A percentile compares a stretch with the other conserved stretches of the same genome.
Evolutionary conservation across 2,797 vertebrate species (phyloP).

Genomic region (Novumbra hubbsi): DNA sequence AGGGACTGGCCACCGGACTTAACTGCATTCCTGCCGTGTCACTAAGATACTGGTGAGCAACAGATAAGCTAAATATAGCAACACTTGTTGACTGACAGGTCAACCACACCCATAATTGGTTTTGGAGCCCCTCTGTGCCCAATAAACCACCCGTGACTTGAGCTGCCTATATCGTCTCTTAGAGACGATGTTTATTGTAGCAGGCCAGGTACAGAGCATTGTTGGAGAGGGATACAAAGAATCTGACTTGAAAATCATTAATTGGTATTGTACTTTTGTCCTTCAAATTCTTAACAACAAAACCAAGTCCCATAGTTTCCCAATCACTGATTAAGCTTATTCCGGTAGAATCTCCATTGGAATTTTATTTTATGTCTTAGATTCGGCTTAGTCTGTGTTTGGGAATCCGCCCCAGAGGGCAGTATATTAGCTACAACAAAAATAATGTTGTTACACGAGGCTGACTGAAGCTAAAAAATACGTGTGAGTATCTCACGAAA

Average conservation of each 20-base stretch:
- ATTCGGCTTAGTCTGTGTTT: too few species aligned
- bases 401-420: neutral
- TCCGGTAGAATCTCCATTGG: too few species aligned
- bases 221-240: conserved; percentile 16
- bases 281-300: neutral
- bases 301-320: neutral
- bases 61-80: conserved; percentile 24
- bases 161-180: conserved; percentile 15
- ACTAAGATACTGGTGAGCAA: conserved; percentile 1
- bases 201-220: conserved; percentile 15
- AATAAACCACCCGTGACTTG: conserved; percentile 42
- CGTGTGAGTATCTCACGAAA: conserved; percentile 5
- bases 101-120: conserved; percentile 55
- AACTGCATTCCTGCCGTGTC: neutral
- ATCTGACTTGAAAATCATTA: conserved; percentile 23
- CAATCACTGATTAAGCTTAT: too few species aligned
- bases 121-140: conserved; percentile 39
- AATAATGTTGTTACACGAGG: conserved; percentile 20
- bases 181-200: neutral
- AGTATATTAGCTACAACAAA: conserved; percentile 12
- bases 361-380: too few species aligned
- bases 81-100: conserved; percentile 40
- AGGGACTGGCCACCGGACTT: conserved; percentile 1
- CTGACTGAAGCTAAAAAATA: conserved; percentile 5
- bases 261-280: neutral